phyloP scores from a whole-genome alignment of 2,113 vertebrate species.

The Burhinus bistriatus region DNA sequence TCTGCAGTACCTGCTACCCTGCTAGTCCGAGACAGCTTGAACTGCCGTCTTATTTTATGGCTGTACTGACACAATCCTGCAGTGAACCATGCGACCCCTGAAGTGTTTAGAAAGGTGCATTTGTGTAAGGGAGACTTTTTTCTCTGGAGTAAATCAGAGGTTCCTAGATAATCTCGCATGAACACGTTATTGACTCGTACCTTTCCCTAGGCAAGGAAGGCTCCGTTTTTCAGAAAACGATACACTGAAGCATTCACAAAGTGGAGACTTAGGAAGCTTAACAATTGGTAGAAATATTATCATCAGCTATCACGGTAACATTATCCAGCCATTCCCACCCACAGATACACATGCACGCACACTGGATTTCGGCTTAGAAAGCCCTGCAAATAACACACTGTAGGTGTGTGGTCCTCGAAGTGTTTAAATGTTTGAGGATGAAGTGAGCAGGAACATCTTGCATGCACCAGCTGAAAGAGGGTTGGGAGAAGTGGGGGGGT shows the following conservation, averaged over 20 bases:
- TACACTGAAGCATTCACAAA: conserved; percentile 8
- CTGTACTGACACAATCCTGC: conserved; percentile 61
- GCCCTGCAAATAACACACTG: background rate
- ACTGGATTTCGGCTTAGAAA: background rate
- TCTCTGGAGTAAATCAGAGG: conserved; percentile 22
- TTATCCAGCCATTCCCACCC: conserved; percentile 66
- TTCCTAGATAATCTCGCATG: conserved; percentile 46
- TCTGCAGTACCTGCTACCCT: background rate
- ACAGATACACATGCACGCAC: conserved; percentile 1
- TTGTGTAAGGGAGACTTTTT: conserved; percentile 28
- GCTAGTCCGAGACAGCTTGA: background rate
- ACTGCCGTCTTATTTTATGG: conserved; percentile 52
- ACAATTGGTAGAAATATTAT: conserved; percentile 70
- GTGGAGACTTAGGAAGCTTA: conserved; percentile 73
- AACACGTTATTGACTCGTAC: background rate
- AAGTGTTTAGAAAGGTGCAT: conserved; percentile 64
- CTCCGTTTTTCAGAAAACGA: background rate
- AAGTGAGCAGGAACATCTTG: conserved; percentile 66
- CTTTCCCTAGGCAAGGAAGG: conserved; percentile 22
- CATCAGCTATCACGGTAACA: conserved; percentile 42
- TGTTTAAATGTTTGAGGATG: conserved; percentile 48
- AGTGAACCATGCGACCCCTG: conserved; percentile 58
- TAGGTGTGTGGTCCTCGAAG: conserved; percentile 49
- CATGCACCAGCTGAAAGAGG: conserved; percentile 45
- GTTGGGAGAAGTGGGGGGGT: conserved; percentile 13